A percentile compares a stretch with the other conserved stretches of the same genome.
These are phyloP conservation scores for Metellina segmentata DNA, from an alignment of 2,888 invertebrate genomes.

Conservation along the genomic window DNA sequence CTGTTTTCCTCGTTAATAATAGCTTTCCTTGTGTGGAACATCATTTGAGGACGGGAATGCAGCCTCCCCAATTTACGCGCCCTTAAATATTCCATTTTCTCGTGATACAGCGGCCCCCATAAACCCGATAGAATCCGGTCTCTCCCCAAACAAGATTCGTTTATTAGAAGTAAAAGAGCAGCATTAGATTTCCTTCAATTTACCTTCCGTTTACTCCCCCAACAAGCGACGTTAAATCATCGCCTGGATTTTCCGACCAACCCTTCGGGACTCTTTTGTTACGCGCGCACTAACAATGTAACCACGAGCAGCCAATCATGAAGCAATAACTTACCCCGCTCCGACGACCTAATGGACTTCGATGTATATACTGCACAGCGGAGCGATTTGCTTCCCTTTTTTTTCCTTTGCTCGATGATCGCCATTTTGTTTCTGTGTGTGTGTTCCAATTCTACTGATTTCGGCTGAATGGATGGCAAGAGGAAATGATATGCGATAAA, in stretches of 20 bases:
- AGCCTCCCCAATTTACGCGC: neutral
- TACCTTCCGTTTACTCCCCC: conserved; percentile 62
- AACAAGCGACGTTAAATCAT: conserved; percentile 73
- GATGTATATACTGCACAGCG: conserved; percentile 52
- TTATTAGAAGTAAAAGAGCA: conserved; percentile 74
- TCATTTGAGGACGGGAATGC: too few species aligned
- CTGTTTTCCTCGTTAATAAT: too few species aligned
- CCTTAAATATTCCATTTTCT: conserved; percentile 73
- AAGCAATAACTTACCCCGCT: conserved; percentile 76
- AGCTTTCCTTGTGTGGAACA: too few species aligned
- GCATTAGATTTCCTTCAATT: conserved; percentile 76
- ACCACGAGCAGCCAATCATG: conserved; percentile 76
- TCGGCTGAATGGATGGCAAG: conserved; percentile 24
- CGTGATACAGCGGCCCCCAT: conserved; percentile 45
- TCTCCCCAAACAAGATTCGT: conserved; percentile 73
- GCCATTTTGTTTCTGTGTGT: conserved; percentile 61
- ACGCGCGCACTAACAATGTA: conserved; percentile 75
- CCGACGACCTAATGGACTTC: conserved; percentile 75
- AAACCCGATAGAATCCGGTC: conserved; percentile 54
- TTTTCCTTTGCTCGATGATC: conserved; percentile 31
- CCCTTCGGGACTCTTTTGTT: conserved; percentile 76
- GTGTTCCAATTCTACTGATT: conserved; percentile 33
- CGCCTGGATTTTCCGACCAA: conserved; percentile 71
- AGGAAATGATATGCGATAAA: conserved; percentile 39
- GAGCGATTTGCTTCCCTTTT: conserved; percentile 50